Conservation (phyloP, 2,888 invertebrate species). For the Zaprionus obscuricornis region DNA sequence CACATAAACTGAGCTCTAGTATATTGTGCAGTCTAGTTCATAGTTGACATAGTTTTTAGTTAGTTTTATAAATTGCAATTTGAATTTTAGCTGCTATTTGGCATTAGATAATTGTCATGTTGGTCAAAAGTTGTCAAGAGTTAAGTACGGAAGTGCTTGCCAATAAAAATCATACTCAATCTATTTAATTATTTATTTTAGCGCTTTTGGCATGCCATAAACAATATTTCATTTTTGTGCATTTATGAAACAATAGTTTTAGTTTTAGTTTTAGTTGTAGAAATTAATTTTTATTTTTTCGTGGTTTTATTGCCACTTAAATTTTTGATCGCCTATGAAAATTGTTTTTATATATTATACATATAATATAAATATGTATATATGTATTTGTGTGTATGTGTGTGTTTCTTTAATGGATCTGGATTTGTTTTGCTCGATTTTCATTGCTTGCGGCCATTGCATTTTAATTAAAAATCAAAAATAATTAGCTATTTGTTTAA, state of each 20-base stretch:
- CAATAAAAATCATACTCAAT: conserved; percentile 24
- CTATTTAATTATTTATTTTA: conserved; percentile 37
- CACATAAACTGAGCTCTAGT: too few relatives aligned
- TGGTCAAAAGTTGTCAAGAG: too few relatives aligned
- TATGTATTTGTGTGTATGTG: neutral
- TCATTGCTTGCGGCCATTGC: conserved; percentile 54
- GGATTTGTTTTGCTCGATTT: conserved; percentile 21
- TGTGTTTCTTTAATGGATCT: conserved; percentile 46
- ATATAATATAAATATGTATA: too few relatives aligned
- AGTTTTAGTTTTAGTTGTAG: too few relatives aligned
- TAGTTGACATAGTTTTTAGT: too few relatives aligned
- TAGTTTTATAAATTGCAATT: conserved; percentile 5
- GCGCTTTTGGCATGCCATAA: neutral
- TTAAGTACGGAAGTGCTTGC: conserved; percentile 30
- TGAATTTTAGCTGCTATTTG: neutral
- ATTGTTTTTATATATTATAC: conserved; percentile 1
- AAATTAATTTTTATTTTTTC: conserved; percentile 1
- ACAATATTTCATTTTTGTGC: neutral
- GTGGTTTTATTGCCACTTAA: conserved; percentile 34
- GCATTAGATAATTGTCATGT: conserved; percentile 21
- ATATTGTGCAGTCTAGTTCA: too few relatives aligned
- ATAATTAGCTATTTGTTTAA: conserved; percentile 78
- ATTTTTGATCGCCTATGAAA: conserved; percentile 14
- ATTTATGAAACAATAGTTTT: conserved; percentile 24
- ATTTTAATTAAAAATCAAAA: conserved; percentile 78